Percentiles rank a stretch among this genome's conserved stretches.
Evolutionary conservation across 2,888 invertebrate species (phyloP).

Genomic region (Sphaeridia pumilis): DNA sequence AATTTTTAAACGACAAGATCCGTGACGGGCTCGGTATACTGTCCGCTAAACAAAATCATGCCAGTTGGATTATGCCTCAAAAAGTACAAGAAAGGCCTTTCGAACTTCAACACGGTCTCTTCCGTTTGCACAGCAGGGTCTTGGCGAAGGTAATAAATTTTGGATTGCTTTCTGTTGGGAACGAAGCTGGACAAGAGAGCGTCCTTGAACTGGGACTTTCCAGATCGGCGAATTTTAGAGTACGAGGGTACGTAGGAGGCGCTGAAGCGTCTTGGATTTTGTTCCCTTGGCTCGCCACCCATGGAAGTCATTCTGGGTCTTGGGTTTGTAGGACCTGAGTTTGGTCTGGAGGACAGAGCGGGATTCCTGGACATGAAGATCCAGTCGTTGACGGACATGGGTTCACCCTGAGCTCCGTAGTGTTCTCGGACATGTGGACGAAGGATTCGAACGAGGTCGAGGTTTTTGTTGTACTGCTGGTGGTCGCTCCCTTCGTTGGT

Average conservation of each 20-base stretch:
- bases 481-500: constrained; percentile 22
- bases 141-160: constrained; percentile 19
- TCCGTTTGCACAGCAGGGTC: constrained; percentile 49
- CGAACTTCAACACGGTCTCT: constrained; percentile 63
- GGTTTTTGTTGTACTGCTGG: constrained; percentile 26
- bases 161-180: constrained; percentile 24
- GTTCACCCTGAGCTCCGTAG: constrained; percentile 33
- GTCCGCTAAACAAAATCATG: constrained; percentile 52
- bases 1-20: no score
- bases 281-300: neutral
- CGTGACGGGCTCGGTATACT: constrained; percentile 30
- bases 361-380: constrained; percentile 31
- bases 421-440: constrained; percentile 30
- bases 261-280: constrained; percentile 7
- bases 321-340: neutral
- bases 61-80: constrained; percentile 86
- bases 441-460: constrained; percentile 30
- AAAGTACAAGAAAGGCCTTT: constrained; percentile 77
- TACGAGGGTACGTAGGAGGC: constrained; percentile 1
- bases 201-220: constrained; percentile 9
- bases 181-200: constrained; percentile 12
- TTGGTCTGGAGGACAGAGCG: neutral
- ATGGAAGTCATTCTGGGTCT: constrained; percentile 6
- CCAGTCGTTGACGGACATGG: constrained; percentile 34
- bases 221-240: constrained; percentile 17